Evolutionary conservation across 2,888 invertebrate genomes (phyloP), one percentile per base, ranked within the genome.

Genomic region (Ptychoptera albimana): DNA sequence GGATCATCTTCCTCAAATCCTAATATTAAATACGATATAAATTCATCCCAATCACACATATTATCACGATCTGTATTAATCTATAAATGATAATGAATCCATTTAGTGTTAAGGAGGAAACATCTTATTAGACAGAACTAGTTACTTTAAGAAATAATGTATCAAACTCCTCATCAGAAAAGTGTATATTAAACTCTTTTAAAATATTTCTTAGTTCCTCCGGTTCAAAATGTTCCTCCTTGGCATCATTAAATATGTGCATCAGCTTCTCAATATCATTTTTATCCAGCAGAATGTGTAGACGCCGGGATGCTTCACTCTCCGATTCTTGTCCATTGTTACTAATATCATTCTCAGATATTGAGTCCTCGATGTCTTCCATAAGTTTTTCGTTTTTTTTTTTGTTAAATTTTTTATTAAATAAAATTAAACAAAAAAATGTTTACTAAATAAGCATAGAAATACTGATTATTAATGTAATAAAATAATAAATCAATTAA

Each of bases 21-120:
- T 48, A 83, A 66, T 47, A 85, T 71, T 50, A 85, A 65, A 64
- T 81, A 79, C 0, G 83, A 81, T 29, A 86, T 73, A 54, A 85
- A 73, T 61, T 87, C 85, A 56, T 84, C 77, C 85, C 86, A 87
- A 50, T 67, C 73, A 51, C 64, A 69, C 61, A 66, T 62, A 37
- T 70, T 72, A 50, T 73, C 70, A 8, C 71, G 68, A 52, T 68
- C 70, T 45, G 72, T 69, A 54, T 77, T 75, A 50, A 78, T 75
- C 73, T 73, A 11, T 7, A 42, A 8, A 2, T 29, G 11, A 12
- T 34, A 10, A 12, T n/a, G 7, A 23, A 16, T 8, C n/a, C 4
- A 23, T 5, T 23, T 23, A 7, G 23, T 23, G 7, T 7, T 23
- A 5, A 23, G 23, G 3, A 23, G n/a, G n/a, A n/a, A n/a, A n/a